Evolutionary conservation across 2,888 invertebrate genomes (phyloP), one percentile per base, ranked within the genome.

Genomic region (Vesta saturnalis): DNA sequence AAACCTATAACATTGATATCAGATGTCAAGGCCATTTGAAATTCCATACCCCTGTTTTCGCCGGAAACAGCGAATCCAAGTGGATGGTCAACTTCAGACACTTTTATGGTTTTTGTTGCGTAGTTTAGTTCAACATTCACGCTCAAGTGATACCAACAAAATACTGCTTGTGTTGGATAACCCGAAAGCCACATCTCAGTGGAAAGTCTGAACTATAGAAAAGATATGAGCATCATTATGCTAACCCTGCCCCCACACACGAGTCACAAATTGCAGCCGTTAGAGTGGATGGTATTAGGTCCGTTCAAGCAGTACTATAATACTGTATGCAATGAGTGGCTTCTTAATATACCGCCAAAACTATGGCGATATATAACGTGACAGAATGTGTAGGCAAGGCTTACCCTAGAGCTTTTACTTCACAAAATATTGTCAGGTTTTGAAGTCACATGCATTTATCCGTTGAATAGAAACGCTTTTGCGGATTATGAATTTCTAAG

Each of bases 111-210:
- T 10, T 71, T 54, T 54, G 35, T n/a, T 77, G 47, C 15, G 49
- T 70, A 52, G 56, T 62, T 67, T 62, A 23, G 47, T 15, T 16
- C 35, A 64, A 47, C 64, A 64, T 56, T 58, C 60, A 12, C 23
- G 60, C 35, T 15, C 68, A 54, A 47, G 43, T n/a, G 14, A 30
- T 23, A 71, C 69, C 30, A 66, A 72, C 19, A 54, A 61, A 62
- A 73, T 75, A 54, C 64, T 80, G 15, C 56, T 79, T 14, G 70
- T 73, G 43, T 65, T 79, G 66, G 79, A 80, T 67, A 79, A 79
- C 57, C 79, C 54, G 78, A 78, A 52, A 77, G 76, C 1, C 79
- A 78, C 70, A 72, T 78, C n/a, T 74, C 75, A 10, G 74, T 78
- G 57, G 15, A 57, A 35, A 16, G 5, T 3, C 2, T 57, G 10